phyloP scores from a whole-genome alignment of 2,113 vertebrate species.

The Chitala chitala region DNA sequence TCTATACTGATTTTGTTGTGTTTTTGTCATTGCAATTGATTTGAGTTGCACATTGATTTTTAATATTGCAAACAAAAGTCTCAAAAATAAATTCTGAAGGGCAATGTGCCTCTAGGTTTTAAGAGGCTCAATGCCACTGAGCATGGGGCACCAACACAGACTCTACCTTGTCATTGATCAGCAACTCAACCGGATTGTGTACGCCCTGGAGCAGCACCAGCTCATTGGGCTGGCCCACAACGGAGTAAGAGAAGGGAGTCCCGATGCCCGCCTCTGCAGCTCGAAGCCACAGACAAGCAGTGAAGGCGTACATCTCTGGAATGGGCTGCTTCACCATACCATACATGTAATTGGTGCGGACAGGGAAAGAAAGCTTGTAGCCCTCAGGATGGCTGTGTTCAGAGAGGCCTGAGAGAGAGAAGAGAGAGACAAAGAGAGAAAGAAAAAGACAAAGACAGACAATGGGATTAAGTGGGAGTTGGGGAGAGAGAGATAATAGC shows the following conservation, averaged over 20 bases:
- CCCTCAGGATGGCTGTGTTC: conserved; percentile 72
- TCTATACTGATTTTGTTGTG: too few species aligned
- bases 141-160: too few species aligned
- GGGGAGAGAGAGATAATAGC: too few species aligned
- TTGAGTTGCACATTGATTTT: too few species aligned
- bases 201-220: conserved; percentile 86
- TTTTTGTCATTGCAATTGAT: too few species aligned
- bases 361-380: conserved; percentile 82
- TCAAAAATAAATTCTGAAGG: too few species aligned
- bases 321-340: conserved; percentile 73
- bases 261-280: conserved; percentile 71
- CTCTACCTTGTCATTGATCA: conserved; percentile 90
- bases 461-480: background rate
- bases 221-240: conserved; percentile 80
- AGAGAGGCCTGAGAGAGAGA: conserved; percentile 26
- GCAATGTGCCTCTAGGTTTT: too few species aligned
- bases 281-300: conserved; percentile 85
- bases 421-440: background rate
- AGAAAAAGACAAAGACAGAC: too few species aligned
- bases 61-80: too few species aligned
- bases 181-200: conserved; percentile 79
- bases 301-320: conserved; percentile 80
- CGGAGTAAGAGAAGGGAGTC: conserved; percentile 88
- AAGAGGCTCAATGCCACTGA: too few species aligned
- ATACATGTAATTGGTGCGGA: conserved; percentile 90